A percentile compares a stretch with the other conserved stretches of the same genome.
Conservation (phyloP, 2,888 invertebrate genomes). For the Daptonema setosum region DNA sequence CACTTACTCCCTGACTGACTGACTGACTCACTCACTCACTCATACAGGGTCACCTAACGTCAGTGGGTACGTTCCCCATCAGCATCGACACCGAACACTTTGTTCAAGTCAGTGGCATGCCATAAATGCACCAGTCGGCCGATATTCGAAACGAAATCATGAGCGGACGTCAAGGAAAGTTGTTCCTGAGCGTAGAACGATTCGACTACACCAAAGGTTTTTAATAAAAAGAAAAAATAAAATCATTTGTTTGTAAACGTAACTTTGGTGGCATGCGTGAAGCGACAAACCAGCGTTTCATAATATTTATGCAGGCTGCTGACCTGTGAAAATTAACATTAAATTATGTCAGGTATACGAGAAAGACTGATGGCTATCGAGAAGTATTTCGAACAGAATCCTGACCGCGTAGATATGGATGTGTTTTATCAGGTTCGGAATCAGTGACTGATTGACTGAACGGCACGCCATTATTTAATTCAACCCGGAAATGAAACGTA, state of each 20-base stretch:
- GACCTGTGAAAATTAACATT: neutral
- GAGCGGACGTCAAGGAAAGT: slow-evolving; percentile 5
- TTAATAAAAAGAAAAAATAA: neutral
- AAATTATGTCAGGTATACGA: slow-evolving; percentile 6
- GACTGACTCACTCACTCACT: too few relatives aligned
- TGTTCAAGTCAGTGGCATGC: slow-evolving; percentile 43
- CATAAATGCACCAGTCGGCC: neutral
- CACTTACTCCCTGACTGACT: too few relatives aligned
- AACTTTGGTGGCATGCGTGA: neutral
- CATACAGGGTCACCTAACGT: slow-evolving; percentile 42
- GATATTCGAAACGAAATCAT: neutral
- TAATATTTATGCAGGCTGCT: too few relatives aligned
- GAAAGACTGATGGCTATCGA: slow-evolving; percentile 10
- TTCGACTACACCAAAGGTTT: slow-evolving; percentile 12
- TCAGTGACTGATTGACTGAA: too few relatives aligned
- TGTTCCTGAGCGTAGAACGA: slow-evolving; percentile 10
- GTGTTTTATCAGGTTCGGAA: slow-evolving; percentile 7
- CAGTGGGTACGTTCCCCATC: slow-evolving; percentile 61
- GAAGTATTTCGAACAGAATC: slow-evolving; percentile 19
- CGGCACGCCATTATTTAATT: too few relatives aligned
- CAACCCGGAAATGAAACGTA: too few relatives aligned
- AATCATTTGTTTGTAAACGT: too few relatives aligned
- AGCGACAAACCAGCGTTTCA: too few relatives aligned
- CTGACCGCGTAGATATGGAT: slow-evolving; percentile 8
- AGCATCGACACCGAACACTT: slow-evolving; percentile 66